Base-by-base conservation (phyloP, 2,113 vertebrate species). In the Equus przewalskii region DNA sequence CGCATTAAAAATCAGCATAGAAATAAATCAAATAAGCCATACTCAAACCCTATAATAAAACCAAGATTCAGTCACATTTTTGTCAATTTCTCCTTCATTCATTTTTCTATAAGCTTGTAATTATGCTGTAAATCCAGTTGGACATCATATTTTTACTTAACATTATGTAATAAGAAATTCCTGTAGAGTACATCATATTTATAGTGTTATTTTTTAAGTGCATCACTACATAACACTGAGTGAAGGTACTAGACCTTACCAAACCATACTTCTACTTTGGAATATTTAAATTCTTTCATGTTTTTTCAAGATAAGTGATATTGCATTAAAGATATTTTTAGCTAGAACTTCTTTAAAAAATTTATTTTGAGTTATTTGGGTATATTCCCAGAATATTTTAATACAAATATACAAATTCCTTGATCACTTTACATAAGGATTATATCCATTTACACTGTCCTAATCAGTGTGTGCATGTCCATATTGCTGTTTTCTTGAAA, bases 41-140 rank as follows among this genome's bases (percentile, higher is more conserved):
- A 88, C 30, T 93, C 26, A 95, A 87, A 78, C 7, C 3, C 13
- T 92, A 26, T 28, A 62, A 69, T 67, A 85, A 96, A 91, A 89
- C 19, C 6, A 80, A 4, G 1, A 65, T 33, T 41, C 6, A 79
- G 13, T 1, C 3, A 54, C 15, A 86, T 41, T 44, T 92, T 69
- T 86, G 9, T 94, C 28, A 60, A 60, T 60, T 94, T 81, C 1
- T 56, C 54, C 9, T 92, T n/a, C 28, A 41, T 36, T 83, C 24
- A 24, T 41, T 64, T 81, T 81, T 60, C 6, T 79, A 7, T 18
- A 30, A 67, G 14, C 8, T 51, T 75, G 13, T 19, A 73, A 80
- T 54, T 86, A 58, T 49, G 26, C 16, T 12, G 4, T 24, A 24
- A 28, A 18, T 41, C 6, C 30, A 56, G 1, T 41, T 67, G 89